phyloP scores from a whole-genome alignment of 2,797 vertebrate genomes.

The Zalophus californianus region DNA sequence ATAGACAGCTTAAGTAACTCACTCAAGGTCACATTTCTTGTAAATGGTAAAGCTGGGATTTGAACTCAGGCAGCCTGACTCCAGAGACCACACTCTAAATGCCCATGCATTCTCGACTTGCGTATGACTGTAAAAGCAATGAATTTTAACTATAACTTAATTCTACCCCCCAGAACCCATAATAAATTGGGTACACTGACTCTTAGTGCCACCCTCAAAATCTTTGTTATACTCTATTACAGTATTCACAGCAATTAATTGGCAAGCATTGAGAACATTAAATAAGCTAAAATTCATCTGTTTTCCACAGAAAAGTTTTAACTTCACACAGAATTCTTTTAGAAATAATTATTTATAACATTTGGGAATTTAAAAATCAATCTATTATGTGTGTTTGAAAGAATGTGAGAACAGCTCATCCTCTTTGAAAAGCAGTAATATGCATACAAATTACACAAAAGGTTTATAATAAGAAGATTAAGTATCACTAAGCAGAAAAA shows the following conservation, averaged over 20 bases:
- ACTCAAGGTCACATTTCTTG: background rate
- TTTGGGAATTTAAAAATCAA: slow-evolving; percentile 64
- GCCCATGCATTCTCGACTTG: background rate
- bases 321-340: slow-evolving; percentile 55
- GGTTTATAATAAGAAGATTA: slow-evolving; percentile 64
- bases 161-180: background rate
- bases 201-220: background rate
- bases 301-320: slow-evolving; percentile 24
- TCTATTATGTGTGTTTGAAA: slow-evolving; percentile 65
- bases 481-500: slow-evolving; percentile 67
- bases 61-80: background rate
- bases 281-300: slow-evolving; percentile 18
- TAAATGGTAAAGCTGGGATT: background rate
- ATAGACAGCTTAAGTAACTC: background rate
- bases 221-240: background rate
- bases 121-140: background rate
- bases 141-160: background rate
- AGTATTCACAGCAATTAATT: background rate
- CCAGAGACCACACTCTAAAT: background rate
- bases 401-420: slow-evolving; percentile 58
- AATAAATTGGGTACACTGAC: background rate
- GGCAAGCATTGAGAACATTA: slow-evolving; percentile 23
- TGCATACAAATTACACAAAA: slow-evolving; percentile 61
- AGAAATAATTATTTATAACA: slow-evolving; percentile 73
- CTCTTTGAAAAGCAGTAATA: slow-evolving; percentile 29